Evolutionary conservation across 2,888 invertebrate genomes (phyloP), one percentile per base, ranked within the genome.

Genomic region (Marasmarcha lunaedactyla): DNA sequence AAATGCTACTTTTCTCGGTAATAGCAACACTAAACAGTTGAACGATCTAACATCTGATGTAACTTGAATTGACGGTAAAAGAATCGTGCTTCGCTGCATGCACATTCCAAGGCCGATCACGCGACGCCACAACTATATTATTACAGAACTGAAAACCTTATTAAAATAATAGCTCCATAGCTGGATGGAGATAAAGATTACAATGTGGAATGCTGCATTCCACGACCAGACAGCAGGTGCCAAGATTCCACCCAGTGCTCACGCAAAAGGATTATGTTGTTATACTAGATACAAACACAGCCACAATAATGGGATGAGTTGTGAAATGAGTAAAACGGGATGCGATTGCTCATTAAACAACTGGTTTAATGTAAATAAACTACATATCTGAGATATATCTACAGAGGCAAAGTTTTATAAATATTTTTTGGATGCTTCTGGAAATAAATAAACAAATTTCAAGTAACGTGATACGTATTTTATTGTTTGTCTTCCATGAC

Each of bases 51-150:
- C 12, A 2, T 14, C 33, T 38, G 41, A 38, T 38, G 41, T 25
- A 38, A 34, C 25, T 25, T n/a, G 30, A 30, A 7, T 30, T n/a
- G 30, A 20, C 20, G 20, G 9, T 30, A 52, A 54, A 71, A 67
- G 50, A 69, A 57, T 67, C 71, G 71, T 71, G 73, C 68, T 50
- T 52, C 53, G 43, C 54, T 51, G 63, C 73, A 71, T 70, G 74
- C 63, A 55, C 55, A 45, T 35, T 46, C 49, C 71, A 72, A 73
- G 74, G 76, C 69, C 71, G 61, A 60, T 60, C 71, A 71, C 68
- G 71, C 68, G 56, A 66, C 51, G 48, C 43, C 42, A 42, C 42
- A 39, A 38, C 51, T 41, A 51, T 54, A 42, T 55, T 53, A 67
- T 62, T 63, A 61, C 51, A 54, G 50, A 49, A 51, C 55, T 59